Conservation (phyloP, 2,113 vertebrate genomes). For the Ochotona princeps region DNA sequence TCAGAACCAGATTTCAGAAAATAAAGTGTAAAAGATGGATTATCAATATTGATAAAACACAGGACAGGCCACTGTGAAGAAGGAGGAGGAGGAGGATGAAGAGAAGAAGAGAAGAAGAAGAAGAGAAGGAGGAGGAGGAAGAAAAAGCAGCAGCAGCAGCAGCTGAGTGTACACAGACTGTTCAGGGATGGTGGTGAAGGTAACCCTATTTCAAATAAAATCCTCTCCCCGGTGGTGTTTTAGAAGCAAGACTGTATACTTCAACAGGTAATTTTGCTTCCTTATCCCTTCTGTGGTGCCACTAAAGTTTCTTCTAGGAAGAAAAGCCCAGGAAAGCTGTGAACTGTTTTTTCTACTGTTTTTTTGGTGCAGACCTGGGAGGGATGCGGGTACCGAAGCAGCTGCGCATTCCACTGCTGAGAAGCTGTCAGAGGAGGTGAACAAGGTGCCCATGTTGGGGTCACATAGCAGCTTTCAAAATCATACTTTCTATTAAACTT, state of each 20-base stretch:
- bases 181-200: neutral
- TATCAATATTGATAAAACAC: conserved; percentile 50
- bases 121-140: neutral
- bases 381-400: neutral
- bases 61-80: neutral
- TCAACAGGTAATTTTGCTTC: conserved; percentile 41
- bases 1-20: conserved; percentile 30
- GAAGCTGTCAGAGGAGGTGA: conserved; percentile 63
- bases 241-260: conserved; percentile 42
- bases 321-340: conserved; percentile 52
- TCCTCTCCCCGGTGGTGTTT: neutral
- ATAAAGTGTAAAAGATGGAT: conserved; percentile 24
- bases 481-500: conserved; percentile 60
- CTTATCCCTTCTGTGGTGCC: conserved; percentile 40
- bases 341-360: conserved; percentile 56
- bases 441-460: conserved; percentile 64
- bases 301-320: conserved; percentile 64
- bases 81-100: too few relatives aligned
- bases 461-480: conserved; percentile 52
- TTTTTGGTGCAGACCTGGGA: conserved; percentile 29
- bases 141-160: too few relatives aligned
- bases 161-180: neutral
- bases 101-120: neutral
- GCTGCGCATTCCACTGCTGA: conserved; percentile 49
- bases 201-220: neutral